Evolutionary conservation across 2,888 invertebrate species (phyloP), one percentile per base, ranked within the genome.

Genomic region (Cryptophagus acutangulus): DNA sequence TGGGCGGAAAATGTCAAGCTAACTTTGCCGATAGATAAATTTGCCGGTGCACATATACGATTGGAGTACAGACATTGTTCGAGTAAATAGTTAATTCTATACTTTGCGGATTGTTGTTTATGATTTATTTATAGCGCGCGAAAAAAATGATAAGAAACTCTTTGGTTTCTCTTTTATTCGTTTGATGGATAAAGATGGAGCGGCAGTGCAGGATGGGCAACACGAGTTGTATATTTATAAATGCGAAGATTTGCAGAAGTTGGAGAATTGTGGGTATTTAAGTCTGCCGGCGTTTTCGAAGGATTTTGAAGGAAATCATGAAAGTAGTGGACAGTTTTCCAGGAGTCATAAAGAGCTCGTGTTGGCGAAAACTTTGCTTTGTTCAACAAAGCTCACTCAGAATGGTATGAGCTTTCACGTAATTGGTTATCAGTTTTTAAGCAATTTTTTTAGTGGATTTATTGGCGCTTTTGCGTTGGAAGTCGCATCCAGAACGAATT

Each of bases 351-450:
- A 88, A 66, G 95, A 95, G 70, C 77, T 81, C 9, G 84, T 93
- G 43, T 79, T 79, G 28, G 79, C 95, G 6, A 81, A 79, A 57
- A 92, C 94, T 0, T 67, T 90, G 26, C 73, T 96, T 15, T 94
- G 93, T 67, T 95, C 95, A 14, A 95, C 95, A n/a, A 96, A 96
- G 68, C 74, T 95, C 5, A 95, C 96, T 0, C 95, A 95, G 70
- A 95, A 95, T 63, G 86, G 88, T 86, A 67, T 63, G 67, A 46
- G 15, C 20, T 35, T 16, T 8, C 12, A 10, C 12, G 29, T 5
- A 20, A 20, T 20, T 20, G 24, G 24, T 20, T 6, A n/a, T 20
- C 24, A 20, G n/a, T 20, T 20, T 20, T 6, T 20, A 20, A 20
- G n/a, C 6, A 20, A 20, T n/a, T 20, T 8, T 20, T 69, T 41